Base-by-base conservation (phyloP, 2,888 invertebrate genomes). In the Standfussiana lucernea region DNA sequence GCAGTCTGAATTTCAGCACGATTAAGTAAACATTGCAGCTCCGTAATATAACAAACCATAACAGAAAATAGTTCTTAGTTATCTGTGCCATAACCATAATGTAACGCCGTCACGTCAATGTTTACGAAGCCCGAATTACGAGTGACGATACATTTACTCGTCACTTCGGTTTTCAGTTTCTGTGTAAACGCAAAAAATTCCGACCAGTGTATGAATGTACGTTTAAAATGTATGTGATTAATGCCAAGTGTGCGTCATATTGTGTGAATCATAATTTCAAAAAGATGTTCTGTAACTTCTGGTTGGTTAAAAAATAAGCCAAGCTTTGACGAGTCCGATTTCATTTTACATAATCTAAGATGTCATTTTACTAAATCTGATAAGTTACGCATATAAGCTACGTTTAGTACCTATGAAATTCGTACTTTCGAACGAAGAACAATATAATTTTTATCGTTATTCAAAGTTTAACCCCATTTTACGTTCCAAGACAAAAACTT, bases 121-220 rank as follows among this genome's bases (percentile, higher is more conserved):
- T 93, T 93, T 91, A 91, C 86, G 79, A 77, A 80, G 75, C 90
- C 91, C 78, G 84, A 93, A 92, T 93, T 91, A 91, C 87, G 83
- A 79, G 90, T 91, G 93, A 92, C 91, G 93, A 93, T 86, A 90
- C 83, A 85, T 89, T 82, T 83, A 85, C 82, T 83, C 85, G 86
- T 79, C 88, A 88, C 92, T 91, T 90, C 88, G 90, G 85, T 77
- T 72, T 72, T 75, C 65, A 56, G 62, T 83, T 74, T 79, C 79
- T 75, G 72, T 32, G 75, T 70, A 53, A 72, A 72, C 72, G 84
- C 70, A 32, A 75, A 75, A 65, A 75, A 75, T 59, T 70, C 59
- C 42, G 3, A 59, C 35, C 62, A 62, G 56, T 56, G 40, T 53
- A 67, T 70, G 72, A 72, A 61, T 45, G 71, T 69, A 35, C 69